Evolutionary conservation across 2,888 invertebrate species (phyloP), one percentile per base, ranked within the genome.

Genomic region (Tigriopus californicus): DNA sequence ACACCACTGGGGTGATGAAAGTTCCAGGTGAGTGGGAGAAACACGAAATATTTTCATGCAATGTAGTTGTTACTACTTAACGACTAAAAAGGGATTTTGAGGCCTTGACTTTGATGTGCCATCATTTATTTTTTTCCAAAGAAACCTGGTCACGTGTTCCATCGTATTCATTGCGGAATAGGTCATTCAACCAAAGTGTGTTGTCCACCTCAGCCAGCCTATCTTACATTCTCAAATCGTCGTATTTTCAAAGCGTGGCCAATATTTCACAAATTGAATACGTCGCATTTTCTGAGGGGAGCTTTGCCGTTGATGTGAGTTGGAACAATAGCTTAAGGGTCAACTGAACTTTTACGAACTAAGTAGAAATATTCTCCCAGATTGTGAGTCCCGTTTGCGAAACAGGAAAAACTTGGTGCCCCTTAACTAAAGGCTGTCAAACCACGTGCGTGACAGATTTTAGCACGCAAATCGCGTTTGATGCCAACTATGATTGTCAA

Each of bases 231-330:
- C 20, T 51, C 51, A 20, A 51, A 24, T 51, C 51, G 13, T 42
- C 56, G 3, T 42, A 42, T 13, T 56, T 56, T 24, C 8, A 24
- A 13, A 41, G 20, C 41, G 41, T 56, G 41, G 15, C 20, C 2
- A 56, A 56, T 24, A 41, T 56, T 5, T 20, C 41, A 22, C 42
- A 15, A 18, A 6, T 56, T 15, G 42, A 41, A 42, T 56, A 10
- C 42, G 56, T 56, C 15, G 8, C 56, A 5, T 41, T 41, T 18
- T 18, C 18, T 13, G 15, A 4, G 4, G 54, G 54, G 15, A 3
- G 33, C 8, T n/a, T 53, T 22, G 33, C 2, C 2, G 15, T 53
- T 53, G 54, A 53, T 25, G 54, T 53, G 33, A 53, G 54, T n/a
- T 53, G 8, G 13, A 13, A n/a, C 4, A n/a, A 44, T n/a, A n/a